Evolutionary conservation across 2,888 invertebrate genomes (phyloP), one percentile per base, ranked within the genome.

Genomic region (Melinopterus prodromus): DNA sequence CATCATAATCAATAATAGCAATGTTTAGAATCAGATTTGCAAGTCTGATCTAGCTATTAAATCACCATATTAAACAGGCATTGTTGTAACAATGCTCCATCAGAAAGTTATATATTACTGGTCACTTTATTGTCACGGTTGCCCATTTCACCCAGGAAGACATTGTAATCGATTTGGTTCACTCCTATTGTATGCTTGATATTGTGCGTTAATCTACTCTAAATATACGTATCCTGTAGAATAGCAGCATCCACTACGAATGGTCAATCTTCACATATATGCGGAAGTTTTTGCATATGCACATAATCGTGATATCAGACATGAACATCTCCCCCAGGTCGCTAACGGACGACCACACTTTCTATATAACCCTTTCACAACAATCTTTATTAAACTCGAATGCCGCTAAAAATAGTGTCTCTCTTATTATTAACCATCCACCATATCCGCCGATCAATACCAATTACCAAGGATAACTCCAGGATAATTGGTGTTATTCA

Each of bases 401-500:
- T 53, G 53, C 7, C 53, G 53, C 53, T 53, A 53, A 53, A 53
- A 53, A 53, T 53, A 53, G 53, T 53, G 53, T 53, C 53, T 26
- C 26, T 26, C 26, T 53, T 53, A 53, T 53, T 53, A 53, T 53
- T 53, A 53, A 53, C 53, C 53, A 9, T 53, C 53, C 53, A 53
- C 53, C 53, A 53, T 53, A 53, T 53, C 53, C 53, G 53, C 53
- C 12, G 53, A 53, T 53, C 53, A 53, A 53, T 53, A 53, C 53
- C 53, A 53, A 53, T 53, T 53, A 53, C 53, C 53, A 53, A 53
- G 53, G 53, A 53, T 53, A 53, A 53, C 53, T 7, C 53, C 53
- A 53, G 53, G 53, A 53, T 53, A 53, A 53, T 53, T 53, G 53
- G 53, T 53, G 53, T 53, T 53, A 53, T 53, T 53, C 53, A 53